These are phyloP conservation scores for Drosophila paramelanica DNA, from an alignment of 2,888 invertebrate species.

Conservation along the genomic window DNA sequence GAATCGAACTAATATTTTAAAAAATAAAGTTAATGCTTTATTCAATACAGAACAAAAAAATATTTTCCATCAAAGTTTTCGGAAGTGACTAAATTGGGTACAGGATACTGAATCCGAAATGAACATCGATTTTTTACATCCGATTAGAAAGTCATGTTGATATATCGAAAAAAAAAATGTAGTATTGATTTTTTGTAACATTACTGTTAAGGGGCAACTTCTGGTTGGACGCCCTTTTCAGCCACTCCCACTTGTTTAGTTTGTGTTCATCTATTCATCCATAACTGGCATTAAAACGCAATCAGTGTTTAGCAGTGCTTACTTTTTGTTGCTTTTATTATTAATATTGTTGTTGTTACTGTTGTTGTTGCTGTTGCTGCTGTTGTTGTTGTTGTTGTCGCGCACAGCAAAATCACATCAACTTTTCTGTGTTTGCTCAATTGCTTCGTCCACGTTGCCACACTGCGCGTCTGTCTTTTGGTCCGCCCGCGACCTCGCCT, in stretches of 20 bases:
- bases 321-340: constrained; percentile 35
- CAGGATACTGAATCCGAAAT: too few relatives aligned
- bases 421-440: constrained; percentile 60
- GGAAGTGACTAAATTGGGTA: too few relatives aligned
- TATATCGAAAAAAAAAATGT: too few relatives aligned
- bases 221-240: not conserved
- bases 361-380: constrained; percentile 22
- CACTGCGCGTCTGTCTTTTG: constrained; percentile 22
- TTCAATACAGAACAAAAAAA: too few relatives aligned
- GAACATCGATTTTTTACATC: too few relatives aligned
- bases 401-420: constrained; percentile 73
- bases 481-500: constrained; percentile 43
- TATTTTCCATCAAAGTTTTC: too few relatives aligned
- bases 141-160: too few relatives aligned
- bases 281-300: constrained; percentile 77
- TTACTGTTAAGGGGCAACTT: not conserved
- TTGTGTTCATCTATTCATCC: constrained; percentile 58
- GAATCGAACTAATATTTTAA: too few relatives aligned
- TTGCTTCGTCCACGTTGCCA: constrained; percentile 43
- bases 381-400: constrained; percentile 36
- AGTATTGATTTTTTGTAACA: too few relatives aligned
- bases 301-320: constrained; percentile 70
- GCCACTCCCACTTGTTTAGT: constrained; percentile 4
- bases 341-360: constrained; percentile 18
- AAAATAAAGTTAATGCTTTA: too few relatives aligned